Evolutionary conservation across 2,797 vertebrate genomes (phyloP).

Genomic region (Sardinella longiceps): DNA sequence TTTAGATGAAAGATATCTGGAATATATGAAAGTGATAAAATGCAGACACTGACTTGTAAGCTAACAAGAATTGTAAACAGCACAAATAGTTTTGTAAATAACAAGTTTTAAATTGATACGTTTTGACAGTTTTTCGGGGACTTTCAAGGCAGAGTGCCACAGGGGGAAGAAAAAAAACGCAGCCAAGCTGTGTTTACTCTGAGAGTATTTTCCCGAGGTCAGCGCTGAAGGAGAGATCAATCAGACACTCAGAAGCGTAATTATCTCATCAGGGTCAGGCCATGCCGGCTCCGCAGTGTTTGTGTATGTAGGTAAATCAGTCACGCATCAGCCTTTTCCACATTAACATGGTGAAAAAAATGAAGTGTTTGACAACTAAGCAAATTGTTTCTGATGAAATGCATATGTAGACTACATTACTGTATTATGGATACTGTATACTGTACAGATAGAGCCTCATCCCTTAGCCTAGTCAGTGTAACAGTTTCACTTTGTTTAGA

Average conservation of each 20-base stretch:
- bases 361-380: background rate
- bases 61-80: background rate
- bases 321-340: slow-evolving; percentile 17
- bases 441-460: background rate
- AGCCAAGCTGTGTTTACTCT: slow-evolving; percentile 13
- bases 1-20: background rate
- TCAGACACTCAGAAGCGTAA: background rate
- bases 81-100: background rate
- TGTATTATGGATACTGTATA: background rate
- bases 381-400: slow-evolving; percentile 17
- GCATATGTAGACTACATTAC: background rate
- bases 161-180: background rate
- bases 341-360: slow-evolving; percentile 12
- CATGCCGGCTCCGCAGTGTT: background rate
- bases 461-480: background rate
- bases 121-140: background rate
- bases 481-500: background rate
- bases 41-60: background rate
- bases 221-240: slow-evolving; percentile 12
- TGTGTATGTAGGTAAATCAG: slow-evolving; percentile 23
- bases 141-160: background rate
- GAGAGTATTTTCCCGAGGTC: background rate
- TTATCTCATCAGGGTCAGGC: slow-evolving; percentile 16
- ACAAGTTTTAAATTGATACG: background rate
- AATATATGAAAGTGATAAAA: background rate